Evolutionary conservation across 2,888 invertebrate species (phyloP), one percentile per base, ranked within the genome.

Genomic region (Apamea monoglypha): DNA sequence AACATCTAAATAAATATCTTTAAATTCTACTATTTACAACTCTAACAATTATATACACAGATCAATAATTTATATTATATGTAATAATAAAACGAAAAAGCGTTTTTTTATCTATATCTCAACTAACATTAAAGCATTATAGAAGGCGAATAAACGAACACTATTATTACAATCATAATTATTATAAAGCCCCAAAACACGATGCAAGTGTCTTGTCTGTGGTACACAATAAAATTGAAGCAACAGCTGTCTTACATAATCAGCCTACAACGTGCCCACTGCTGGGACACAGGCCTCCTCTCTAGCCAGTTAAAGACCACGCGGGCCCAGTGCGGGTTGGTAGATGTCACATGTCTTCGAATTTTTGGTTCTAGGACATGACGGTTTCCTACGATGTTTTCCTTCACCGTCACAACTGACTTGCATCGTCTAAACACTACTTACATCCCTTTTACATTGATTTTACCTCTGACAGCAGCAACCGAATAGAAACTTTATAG

Each of bases 1-100:
- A 92, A 93, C 90, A 86, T 92, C 90, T 91, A 93, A 93, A 94
- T 95, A 95, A 94, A 96, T 95, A 95, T 94, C 84, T 91, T 93
- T 92, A 90, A 91, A 59, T 87, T 92, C 94, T 96, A 96, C 88
- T 96, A 96, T 96, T 93, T 96, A 96, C 96, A 96, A 92, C 90
- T 88, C 95, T 96, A 96, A 95, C 95, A 94, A 91, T 94, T 96
- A 96, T 96, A 96, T 96, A 96, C 95, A 96, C 95, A 96, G 95
- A 96, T 94, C 94, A 93, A 95, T 95, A 94, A 94, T 94, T 94
- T 94, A 93, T 91, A 86, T 90, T 87, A 81, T 82, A 89, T 87
- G 80, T 90, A 88, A 82, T 89, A 83, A 85, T 83, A 91, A 91
- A 92, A 93, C 92, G 92, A 90, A 92, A 92, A 93, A 93, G 93